A percentile compares a stretch with the other conserved stretches of the same genome.
Evolutionary conservation across 2,113 vertebrate species (phyloP).

Genomic region (Tychaedon coryphoeus): DNA sequence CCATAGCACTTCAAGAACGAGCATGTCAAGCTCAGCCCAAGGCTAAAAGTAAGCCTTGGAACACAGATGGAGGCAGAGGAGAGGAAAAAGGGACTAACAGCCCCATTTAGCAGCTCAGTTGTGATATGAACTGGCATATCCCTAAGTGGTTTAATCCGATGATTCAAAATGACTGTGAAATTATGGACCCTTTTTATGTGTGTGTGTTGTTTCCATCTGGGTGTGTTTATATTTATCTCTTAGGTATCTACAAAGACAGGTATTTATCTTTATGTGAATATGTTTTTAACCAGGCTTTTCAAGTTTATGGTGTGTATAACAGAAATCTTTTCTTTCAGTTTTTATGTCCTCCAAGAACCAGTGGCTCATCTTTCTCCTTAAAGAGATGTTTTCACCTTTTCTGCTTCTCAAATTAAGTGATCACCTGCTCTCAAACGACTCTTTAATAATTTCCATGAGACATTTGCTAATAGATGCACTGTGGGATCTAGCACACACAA

Average conservation of each 20-base stretch:
- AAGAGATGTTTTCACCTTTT: neutral
- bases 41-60: neutral
- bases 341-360: neutral
- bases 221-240: neutral
- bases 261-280: neutral
- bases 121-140: neutral
- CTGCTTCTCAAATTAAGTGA: neutral
- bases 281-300: neutral
- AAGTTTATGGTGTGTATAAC: neutral
- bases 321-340: neutral
- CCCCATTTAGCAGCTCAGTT: neutral
- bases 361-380: neutral
- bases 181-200: neutral
- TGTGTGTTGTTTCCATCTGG: neutral
- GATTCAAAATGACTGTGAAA: neutral
- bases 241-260: neutral
- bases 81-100: neutral
- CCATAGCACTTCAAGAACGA: neutral
- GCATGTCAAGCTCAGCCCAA: neutral
- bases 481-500: neutral
- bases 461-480: neutral
- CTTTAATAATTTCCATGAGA: neutral
- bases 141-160: neutral
- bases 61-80: neutral
- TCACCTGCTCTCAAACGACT: neutral